phyloP scores from a whole-genome alignment of 37 sponge, comb jelly and placozoan species.

The Chondrosia reniformis region DNA sequence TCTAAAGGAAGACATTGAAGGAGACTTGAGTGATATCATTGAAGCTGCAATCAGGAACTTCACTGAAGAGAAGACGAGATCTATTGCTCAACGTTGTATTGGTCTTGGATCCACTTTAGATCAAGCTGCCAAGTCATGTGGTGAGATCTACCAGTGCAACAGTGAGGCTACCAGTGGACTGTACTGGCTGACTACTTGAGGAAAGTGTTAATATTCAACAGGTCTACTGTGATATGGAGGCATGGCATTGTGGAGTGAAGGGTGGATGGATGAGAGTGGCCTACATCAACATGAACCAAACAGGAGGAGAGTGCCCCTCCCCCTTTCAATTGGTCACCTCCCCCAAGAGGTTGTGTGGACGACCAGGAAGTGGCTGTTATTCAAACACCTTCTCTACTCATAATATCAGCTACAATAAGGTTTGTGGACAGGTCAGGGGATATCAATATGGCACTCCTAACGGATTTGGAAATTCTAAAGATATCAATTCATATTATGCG shows the following conservation, averaged over 20 bases:
- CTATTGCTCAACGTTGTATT: too few species aligned
- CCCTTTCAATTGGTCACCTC: neutral
- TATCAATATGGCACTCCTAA: too few species aligned
- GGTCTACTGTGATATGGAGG: constrained; percentile 11
- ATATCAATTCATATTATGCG: constrained; percentile 5
- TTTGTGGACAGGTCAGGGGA: too few species aligned
- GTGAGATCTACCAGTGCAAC: constrained; percentile 3
- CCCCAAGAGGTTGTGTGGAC: neutral
- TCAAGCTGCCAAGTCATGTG: too few species aligned
- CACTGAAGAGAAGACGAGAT: too few species aligned
- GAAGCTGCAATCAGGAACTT: too few species aligned
- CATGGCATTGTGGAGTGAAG: neutral
- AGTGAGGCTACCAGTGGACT: neutral
- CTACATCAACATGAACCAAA: constrained; percentile 1
- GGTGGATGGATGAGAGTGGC: constrained; percentile 30
- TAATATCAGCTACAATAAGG: too few species aligned
- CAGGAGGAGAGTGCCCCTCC: neutral
- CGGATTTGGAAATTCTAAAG: too few species aligned
- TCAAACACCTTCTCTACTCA: too few species aligned
- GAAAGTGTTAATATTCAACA: neutral
- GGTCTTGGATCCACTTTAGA: too few species aligned
- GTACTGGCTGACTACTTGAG: constrained; percentile 6
- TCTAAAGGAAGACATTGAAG: too few species aligned
- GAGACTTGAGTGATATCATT: too few species aligned
- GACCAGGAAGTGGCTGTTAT: neutral